Evolutionary conservation across 2,797 vertebrate species (phyloP).

Genomic region (Pristis pectinata): DNA sequence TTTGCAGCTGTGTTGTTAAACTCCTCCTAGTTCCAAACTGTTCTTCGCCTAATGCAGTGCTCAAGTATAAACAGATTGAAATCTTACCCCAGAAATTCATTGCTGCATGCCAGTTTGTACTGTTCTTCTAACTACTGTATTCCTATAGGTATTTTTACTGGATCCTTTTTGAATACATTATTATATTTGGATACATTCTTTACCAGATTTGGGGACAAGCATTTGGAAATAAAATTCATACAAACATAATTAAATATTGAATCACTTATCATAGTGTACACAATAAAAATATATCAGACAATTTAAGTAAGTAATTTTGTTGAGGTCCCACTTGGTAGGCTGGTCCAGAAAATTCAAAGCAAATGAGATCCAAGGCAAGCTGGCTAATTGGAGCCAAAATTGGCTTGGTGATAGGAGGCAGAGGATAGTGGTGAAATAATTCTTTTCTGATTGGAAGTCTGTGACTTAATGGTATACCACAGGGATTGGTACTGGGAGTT

Average conservation of each 20-base stretch:
- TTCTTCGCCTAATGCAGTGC: neutral
- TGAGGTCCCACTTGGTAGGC: no score
- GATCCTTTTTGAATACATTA: neutral
- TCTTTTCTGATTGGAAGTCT: no score
- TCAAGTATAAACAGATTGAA: constrained; percentile 34
- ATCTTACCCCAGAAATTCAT: constrained; percentile 25
- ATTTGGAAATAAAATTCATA: neutral
- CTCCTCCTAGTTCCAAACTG: constrained; percentile 15
- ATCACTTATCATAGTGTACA: neutral
- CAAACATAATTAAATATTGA: neutral
- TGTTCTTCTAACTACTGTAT: neutral
- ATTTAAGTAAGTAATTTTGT: no score
- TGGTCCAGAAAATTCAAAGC: no score
- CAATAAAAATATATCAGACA: neutral
- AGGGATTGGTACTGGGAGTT: no score
- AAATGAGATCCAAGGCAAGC: no score
- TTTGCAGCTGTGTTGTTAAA: constrained; percentile 35
- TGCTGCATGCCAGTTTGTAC: neutral
- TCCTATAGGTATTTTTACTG: neutral
- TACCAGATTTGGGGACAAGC: neutral
- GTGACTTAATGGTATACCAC: no score
- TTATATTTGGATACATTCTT: neutral
- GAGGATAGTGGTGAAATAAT: no score
- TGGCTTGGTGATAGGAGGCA: no score
- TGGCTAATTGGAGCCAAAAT: no score